Evolutionary conservation across 2,113 vertebrate genomes (phyloP).

Genomic region (Sapayoa aenigma): DNA sequence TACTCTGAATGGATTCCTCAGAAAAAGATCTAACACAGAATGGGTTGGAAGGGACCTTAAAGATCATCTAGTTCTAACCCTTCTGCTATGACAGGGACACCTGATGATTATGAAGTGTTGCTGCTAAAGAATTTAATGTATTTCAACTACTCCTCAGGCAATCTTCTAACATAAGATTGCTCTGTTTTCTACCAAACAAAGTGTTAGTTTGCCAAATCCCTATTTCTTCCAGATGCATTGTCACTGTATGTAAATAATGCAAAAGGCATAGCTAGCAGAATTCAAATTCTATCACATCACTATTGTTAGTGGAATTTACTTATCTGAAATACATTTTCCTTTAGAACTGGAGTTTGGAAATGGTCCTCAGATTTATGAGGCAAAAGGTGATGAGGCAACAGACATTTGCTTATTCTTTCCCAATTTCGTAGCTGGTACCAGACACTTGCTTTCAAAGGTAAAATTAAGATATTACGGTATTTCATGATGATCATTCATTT

Average conservation of each 20-base stretch:
- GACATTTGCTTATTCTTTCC: neutral
- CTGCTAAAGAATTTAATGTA: neutral
- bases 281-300: neutral
- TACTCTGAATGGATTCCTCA: neutral
- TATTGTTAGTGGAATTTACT: neutral
- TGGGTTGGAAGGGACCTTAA: neutral
- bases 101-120: neutral
- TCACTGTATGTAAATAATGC: neutral
- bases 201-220: neutral
- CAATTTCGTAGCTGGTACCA: neutral
- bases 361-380: neutral
- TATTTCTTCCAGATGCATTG: neutral
- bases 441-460: neutral
- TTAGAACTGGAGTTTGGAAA: neutral
- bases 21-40: neutral
- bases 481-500: neutral
- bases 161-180: neutral
- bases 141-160: neutral
- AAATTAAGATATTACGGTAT: neutral
- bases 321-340: neutral
- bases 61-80: fast-evolving
- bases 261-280: neutral
- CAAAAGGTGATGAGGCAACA: conserved; percentile 4
- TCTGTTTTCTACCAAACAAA: neutral
- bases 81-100: too few relatives aligned